Evolutionary conservation across 1,140 invertebrate genomes (phyloP), one percentile per base, ranked within the genome.

Genomic region (Pentalonia nigronervosa): DNA sequence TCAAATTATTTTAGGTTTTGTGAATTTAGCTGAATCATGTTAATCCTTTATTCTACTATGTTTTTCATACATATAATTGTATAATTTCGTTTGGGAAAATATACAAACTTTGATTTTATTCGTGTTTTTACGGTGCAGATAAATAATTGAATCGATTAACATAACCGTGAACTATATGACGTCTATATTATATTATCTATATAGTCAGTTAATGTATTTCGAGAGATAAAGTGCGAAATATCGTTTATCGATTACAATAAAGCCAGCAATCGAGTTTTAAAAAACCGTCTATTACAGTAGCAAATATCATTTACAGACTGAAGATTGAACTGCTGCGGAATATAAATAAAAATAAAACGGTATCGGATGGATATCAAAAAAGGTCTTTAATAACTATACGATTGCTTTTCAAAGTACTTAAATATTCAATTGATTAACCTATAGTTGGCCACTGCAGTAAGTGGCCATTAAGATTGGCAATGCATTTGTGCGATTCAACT

Each of bases 381-480:
- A 89, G 48, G n/a, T 89, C 87, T 53, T 56, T 53, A 36, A 56
- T 89, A 53, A 89, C 87, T 89, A 17, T 20, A 34, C 60, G 87
- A 89, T 56, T 53, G 87, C 48, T 53, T 89, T 89, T 53, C 87
- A 36, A 41, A 45, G 89, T 45, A 67, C 53, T 90, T 14, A 45
- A 45, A 67, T 90, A 90, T 90, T 67, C 53, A 67, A 90, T 90
- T 60, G 89, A 90, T 90, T 67, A 67, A 90, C 36, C 25, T 56
- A 56, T 21, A 56, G 88, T 45, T 1, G 53, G 2, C 23, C 48
- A 89, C 25, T 47, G n/a, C 41, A 45, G 23, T 83, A 48, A 92
- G 91, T 84, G 91, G 76, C 76, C 81, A 93, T 93, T 93, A 93
- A 93, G 81, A 93, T 93, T 23, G 91, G 76, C 23, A 84, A 53